phyloP scores from a whole-genome alignment of 2,888 invertebrate genomes.

The Agapostemon virescens region DNA sequence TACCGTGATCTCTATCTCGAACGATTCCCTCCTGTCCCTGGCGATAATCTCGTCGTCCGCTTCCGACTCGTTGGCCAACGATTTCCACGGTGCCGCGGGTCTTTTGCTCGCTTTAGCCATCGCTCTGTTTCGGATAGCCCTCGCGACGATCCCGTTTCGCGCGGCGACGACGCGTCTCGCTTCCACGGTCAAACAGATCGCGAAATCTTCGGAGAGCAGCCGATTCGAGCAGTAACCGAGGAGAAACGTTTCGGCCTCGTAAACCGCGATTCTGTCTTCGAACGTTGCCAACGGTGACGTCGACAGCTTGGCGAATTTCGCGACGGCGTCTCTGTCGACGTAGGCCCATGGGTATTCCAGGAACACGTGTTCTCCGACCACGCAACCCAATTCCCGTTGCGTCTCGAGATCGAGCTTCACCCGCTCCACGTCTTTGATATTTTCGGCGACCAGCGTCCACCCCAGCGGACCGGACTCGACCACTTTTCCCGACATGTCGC shows the following conservation, averaged over 20 bases:
- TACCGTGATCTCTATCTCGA: slow-evolving; percentile 83
- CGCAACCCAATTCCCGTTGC: slow-evolving; percentile 71
- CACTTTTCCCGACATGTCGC: slow-evolving; percentile 62
- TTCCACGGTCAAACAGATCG: slow-evolving; percentile 84
- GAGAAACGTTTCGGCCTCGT: slow-evolving; percentile 77
- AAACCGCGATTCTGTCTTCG: slow-evolving; percentile 62
- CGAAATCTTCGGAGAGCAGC: slow-evolving; percentile 84
- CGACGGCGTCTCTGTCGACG: slow-evolving; percentile 63
- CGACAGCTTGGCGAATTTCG: slow-evolving; percentile 46
- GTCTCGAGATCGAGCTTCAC: slow-evolving; percentile 65
- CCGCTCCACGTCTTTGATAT: slow-evolving; percentile 70
- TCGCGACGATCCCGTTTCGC: slow-evolving; percentile 68
- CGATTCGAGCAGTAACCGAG: slow-evolving; percentile 86
- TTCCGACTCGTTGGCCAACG: slow-evolving; percentile 85
- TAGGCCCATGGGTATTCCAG: slow-evolving; percentile 78
- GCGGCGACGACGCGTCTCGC: slow-evolving; percentile 80
- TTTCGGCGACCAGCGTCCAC: slow-evolving; percentile 72
- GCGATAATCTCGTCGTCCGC: slow-evolving; percentile 82
- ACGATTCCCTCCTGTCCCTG: slow-evolving; percentile 82
- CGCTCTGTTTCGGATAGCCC: slow-evolving; percentile 56
- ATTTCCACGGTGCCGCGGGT: slow-evolving; percentile 82
- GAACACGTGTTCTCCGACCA: slow-evolving; percentile 73
- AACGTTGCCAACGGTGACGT: slow-evolving; percentile 65
- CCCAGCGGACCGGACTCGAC: slow-evolving; percentile 59
- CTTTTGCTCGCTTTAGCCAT: slow-evolving; percentile 82